Base-by-base conservation (phyloP, 2,113 vertebrate genomes). In the Tragelaphus buxtoni region DNA sequence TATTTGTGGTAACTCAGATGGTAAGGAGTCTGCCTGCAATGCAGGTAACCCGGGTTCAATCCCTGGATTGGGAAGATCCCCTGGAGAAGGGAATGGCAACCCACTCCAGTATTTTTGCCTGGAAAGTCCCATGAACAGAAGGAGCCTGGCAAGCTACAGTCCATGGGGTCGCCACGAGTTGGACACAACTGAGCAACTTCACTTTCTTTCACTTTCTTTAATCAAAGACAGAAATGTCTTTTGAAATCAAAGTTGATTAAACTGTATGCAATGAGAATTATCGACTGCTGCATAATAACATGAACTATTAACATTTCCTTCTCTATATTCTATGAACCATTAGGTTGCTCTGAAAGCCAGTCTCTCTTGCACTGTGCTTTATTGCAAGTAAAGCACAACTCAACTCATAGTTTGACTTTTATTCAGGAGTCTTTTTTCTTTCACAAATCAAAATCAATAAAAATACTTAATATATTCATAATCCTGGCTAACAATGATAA, bases 391-490 rank as follows among this genome's bases (percentile, higher is more conserved):
- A 96, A 96, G 63, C 63, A 35, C 63, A 93, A 85, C 24, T 80
- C 63, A 79, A 9, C 16, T 85, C 45, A 60, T 63, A 87, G 42
- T 91, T 74, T 42, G 82, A 91, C 94, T 60, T 77, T 77, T 81
- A 51, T 63, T 14, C 47, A 56, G n/a, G 79, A 56, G 14, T 2
- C 32, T 79, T 83, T 76, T 77, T 83, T 14, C 65, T 90, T 65
- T 79, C 12, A 81, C 26, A 91, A 94, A 89, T 89, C 39, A 93
- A 97, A 96, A 83, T 32, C 1, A 26, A 47, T 22, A 56, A 94
- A 95, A 94, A 92, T 39, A 85, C 20, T 61, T 88, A 92, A 88
- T 53, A 94, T 69, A 77, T 91, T 55, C 92, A 93, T 85, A 96
- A 90, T 89, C 69, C 56, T 91, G 24, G 60, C 56, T 93, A 95